Base-by-base conservation (phyloP, 92 coral and sea anemone genomes). In the Nematostella vectensis region DNA sequence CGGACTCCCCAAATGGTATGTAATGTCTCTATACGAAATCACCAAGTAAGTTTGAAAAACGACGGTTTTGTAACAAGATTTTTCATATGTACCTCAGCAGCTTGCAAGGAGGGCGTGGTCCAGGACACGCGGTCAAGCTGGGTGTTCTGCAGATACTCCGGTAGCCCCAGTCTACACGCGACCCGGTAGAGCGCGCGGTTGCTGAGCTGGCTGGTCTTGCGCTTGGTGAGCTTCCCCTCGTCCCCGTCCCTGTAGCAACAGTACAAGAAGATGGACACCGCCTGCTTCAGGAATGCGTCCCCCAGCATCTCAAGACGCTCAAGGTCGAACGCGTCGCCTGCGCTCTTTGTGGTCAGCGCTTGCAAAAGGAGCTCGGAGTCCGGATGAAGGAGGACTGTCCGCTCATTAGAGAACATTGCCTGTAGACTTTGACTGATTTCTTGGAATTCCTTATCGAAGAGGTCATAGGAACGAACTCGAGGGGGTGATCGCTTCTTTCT, bases 301-400 rank as follows among this genome's bases (percentile, higher is more conserved):
- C 99, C 99, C 17, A 93, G 85, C 96, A 93, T 93, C 75, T 93
- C 99, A 17, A 87, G 76, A 21, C 99, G 83, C 54, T 93, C 96
- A 20, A 93, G 81, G 26, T 86, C 65, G 25, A 89, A 78, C 25
- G 71, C 75, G 33, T 89, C 97, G 13, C 56, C 77, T 15, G 95
- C 83, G 22, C 76, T 69, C 19, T 81, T 71, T 19, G 91, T 77
- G 23, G 97, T 89, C 29, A 89, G 47, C 3, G 97, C 97, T 36
- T 89, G 84, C 25, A 81, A 68, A 3, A 85, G 49, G 38, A 80
- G 78, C 29, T 55, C 69, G 2, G 87, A 59, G 40, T 76, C 77
- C 10, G 80, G 81, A 12, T 48, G 56, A 48, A 37, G 47, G 13
- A 40, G 19, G 13, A 17, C 39, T 54, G 24, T 1, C 1, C 31